Base-by-base conservation (phyloP, 1,140 invertebrate genomes). In the Lordiphosa collinella region DNA sequence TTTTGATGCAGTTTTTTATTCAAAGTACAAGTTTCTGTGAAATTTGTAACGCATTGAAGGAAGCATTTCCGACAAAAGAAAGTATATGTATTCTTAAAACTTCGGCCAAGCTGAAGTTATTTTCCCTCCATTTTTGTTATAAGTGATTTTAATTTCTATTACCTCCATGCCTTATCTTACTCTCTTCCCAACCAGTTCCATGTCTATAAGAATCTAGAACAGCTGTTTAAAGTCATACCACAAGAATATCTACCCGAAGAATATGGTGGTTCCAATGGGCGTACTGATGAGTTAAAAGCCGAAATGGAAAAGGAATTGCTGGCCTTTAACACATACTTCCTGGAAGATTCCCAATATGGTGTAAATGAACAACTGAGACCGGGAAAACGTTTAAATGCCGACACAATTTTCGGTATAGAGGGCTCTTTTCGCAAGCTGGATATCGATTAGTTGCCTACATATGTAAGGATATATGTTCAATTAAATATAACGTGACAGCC, bases 301-400 rank as follows among this genome's bases (percentile, higher is more conserved):
- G 62, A 90, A 38, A 91, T 90, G 89, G 90, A 91, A 51, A 89
- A 89, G 31, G 90, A 91, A 67, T 49, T 91, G 12, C 68, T 89
- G 12, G 76, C 64, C 44, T 89, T 89, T 37, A 75, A 88, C 18
- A 79, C 89, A 12, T 91, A 90, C 71, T 90, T 91, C 47, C 66
- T 90, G 10, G 89, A 91, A 56, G 90, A 91, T 12, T 90, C 89
- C 22, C 88, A 91, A 62, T 92, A 90, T 63, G 89, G 89, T 8
- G 89, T 90, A 1, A 89, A 92, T 61, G 92, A 93, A 68, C 89
- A 88, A 4, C 90, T 91, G 51, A 80, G 92, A 2, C 90, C 90
- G 6, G 90, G 85, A 6, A 84, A 86, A 36, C 58, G 90, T 1
- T 89, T 91, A 38, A 91, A 88, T 31, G 62, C 89, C 3, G 88